Percentiles rank a stretch among this genome's conserved stretches.
Evolutionary conservation across 2,888 invertebrate species (phyloP).

Genomic region (Caenorhabditis sp.): DNA sequence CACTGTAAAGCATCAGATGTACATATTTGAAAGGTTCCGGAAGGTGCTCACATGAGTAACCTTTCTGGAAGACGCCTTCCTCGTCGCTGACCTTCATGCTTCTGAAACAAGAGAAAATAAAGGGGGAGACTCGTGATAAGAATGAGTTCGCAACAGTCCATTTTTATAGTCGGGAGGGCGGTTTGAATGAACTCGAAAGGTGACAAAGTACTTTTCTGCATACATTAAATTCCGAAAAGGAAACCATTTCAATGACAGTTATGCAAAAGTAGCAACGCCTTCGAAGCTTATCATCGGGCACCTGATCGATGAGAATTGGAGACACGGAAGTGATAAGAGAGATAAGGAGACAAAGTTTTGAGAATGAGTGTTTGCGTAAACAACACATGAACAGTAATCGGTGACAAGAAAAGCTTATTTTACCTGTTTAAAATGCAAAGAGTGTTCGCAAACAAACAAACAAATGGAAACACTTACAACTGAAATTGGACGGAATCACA

Average conservation of each 20-base stretch:
- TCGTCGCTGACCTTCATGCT: constrained; percentile 16
- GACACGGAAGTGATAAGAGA: constrained; percentile 4
- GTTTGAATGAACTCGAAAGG: no score
- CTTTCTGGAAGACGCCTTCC: constrained; percentile 12
- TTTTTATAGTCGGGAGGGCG: no score
- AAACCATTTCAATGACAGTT: not conserved
- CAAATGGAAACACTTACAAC: no score
- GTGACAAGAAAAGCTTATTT: no score
- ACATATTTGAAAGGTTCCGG: no score
- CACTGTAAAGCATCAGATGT: constrained; percentile 8
- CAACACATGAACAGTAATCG: no score
- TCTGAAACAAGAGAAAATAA: not conserved
- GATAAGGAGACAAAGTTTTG: not conserved
- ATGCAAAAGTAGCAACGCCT: no score
- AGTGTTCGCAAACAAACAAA: no score
- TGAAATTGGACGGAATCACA: no score
- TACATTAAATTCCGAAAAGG: not conserved
- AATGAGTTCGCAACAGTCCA: not conserved
- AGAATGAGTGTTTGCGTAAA: no score
- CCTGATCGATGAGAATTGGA: not conserved
- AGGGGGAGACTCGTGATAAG: not conserved
- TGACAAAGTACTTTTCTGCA: not conserved
- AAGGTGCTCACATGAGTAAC: constrained; percentile 21
- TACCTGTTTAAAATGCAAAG: no score
- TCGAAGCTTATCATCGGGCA: not conserved